Conservation (phyloP, 2,888 invertebrate species). For the Epiblema foenella region DNA sequence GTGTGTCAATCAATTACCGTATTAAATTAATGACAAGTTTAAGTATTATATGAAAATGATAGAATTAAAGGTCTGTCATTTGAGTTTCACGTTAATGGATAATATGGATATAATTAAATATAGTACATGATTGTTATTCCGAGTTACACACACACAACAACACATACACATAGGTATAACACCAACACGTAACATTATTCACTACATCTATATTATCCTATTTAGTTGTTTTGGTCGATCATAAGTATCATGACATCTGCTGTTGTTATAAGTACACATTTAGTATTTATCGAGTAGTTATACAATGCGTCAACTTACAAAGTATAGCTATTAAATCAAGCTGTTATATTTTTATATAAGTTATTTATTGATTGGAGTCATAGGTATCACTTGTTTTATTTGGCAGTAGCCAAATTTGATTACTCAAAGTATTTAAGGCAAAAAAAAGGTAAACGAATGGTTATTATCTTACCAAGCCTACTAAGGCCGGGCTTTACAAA, state of each 20-base stretch:
- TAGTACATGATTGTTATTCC: no score
- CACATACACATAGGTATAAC: no score
- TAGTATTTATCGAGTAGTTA: background rate
- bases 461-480: background rate
- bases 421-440: background rate
- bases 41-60: no score
- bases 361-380: background rate
- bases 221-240: background rate
- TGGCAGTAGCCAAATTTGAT: background rate
- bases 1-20: no score
- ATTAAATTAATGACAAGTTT: no score
- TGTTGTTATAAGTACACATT: background rate
- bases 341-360: conserved; percentile 2
- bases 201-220: background rate
- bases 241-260: background rate
- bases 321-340: background rate
- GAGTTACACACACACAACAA: no score
- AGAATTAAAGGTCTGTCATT: no score
- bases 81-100: no score
- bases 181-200: no score
- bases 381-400: background rate
- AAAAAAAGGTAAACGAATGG: background rate
- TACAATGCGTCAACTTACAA: background rate
- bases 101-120: no score
- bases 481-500: no score